phyloP scores from a whole-genome alignment of 1,140 invertebrate species.

The Theocolax elegans region DNA sequence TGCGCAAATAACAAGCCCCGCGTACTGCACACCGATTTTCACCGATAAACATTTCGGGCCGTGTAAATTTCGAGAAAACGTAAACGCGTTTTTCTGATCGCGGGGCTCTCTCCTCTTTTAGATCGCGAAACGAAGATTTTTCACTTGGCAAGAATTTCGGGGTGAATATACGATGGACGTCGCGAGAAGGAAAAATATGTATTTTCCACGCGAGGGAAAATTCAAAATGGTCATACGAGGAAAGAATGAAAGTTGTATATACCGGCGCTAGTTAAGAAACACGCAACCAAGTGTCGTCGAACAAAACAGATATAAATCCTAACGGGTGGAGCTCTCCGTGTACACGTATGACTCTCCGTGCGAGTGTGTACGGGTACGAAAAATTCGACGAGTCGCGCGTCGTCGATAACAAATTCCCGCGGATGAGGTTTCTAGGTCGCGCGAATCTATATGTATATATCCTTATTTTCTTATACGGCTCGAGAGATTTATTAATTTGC shows the following conservation, averaged over 20 bases:
- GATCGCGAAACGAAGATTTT: background rate
- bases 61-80: no score
- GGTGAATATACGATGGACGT: background rate
- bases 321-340: background rate
- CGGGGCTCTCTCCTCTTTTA: no score
- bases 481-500: no score
- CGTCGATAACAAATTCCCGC: constrained; percentile 5
- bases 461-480: no score
- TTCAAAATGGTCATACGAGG: background rate
- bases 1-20: no score
- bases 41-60: no score
- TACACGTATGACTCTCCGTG: background rate
- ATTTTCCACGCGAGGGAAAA: constrained; percentile 3
- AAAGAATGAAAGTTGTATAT: background rate
- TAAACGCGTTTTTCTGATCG: background rate
- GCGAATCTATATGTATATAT: no score
- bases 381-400: constrained; percentile 10
- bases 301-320: constrained; percentile 41
- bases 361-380: constrained; percentile 2
- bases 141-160: background rate
- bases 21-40: no score
- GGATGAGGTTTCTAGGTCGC: constrained; percentile 1
- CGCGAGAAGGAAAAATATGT: constrained; percentile 10
- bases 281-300: background rate
- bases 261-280: background rate